Evolutionary conservation across 2,113 vertebrate species (phyloP).

Genomic region (Alectura lathami): DNA sequence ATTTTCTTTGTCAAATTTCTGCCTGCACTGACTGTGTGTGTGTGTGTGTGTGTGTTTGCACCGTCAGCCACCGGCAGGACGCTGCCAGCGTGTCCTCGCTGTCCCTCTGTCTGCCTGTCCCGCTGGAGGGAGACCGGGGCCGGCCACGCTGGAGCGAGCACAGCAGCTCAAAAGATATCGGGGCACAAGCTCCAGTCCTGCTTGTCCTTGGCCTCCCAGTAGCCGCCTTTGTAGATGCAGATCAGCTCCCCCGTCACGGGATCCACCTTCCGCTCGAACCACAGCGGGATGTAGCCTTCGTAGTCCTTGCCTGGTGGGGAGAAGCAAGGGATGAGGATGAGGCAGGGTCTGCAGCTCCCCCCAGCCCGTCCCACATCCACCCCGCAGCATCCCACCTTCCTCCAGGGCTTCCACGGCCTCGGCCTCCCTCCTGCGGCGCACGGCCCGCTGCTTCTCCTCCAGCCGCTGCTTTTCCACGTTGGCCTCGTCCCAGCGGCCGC

Average conservation of each 20-base stretch:
- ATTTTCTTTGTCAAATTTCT: not conserved
- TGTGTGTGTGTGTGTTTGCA: not conserved
- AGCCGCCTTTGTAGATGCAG: slow-evolving; percentile 93
- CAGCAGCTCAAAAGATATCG: slow-evolving; percentile 88
- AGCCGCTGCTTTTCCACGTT: slow-evolving; percentile 90
- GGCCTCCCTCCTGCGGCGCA: slow-evolving; percentile 81
- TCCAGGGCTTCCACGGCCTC: slow-evolving; percentile 80
- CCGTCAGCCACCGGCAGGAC: fast-evolving
- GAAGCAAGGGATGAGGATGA: not conserved
- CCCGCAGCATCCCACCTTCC: slow-evolving; percentile 73
- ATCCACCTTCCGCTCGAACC: slow-evolving; percentile 92
- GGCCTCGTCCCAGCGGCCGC: slow-evolving; percentile 91
- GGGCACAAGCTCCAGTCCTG: slow-evolving; percentile 92
- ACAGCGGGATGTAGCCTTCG: slow-evolving; percentile 86
- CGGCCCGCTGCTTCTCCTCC: slow-evolving; percentile 88
- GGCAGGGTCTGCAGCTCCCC: fast-evolving
- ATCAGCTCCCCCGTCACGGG: slow-evolving; percentile 86
- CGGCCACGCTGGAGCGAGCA: not conserved
- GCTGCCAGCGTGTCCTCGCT: not conserved
- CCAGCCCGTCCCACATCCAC: fast-evolving
- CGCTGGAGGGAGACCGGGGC: fast-evolving
- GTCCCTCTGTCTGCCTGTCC: not conserved
- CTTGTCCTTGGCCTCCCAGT: slow-evolving; percentile 95
- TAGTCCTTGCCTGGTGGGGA: slow-evolving; percentile 83
- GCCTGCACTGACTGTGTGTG: not conserved